Evolutionary conservation across 1,140 invertebrate genomes (phyloP).

Genomic region (Drosophila rufa): DNA sequence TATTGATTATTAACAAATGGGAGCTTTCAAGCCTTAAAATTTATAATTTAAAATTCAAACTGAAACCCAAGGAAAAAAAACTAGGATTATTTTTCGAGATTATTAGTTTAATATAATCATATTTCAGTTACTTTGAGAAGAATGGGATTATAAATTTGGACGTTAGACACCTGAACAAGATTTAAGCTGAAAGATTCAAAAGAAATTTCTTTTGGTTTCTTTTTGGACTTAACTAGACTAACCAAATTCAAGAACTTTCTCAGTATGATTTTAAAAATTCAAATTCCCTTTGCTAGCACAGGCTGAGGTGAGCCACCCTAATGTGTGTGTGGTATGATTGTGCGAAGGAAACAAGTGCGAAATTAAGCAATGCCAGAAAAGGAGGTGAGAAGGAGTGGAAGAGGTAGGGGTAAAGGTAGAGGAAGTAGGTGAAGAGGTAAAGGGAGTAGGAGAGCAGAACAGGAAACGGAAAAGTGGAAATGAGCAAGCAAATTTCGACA

Average conservation of each 20-base stretch:
- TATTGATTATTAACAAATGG: too few relatives aligned
- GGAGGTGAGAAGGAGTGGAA: slow-evolving; percentile 2
- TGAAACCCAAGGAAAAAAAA: too few relatives aligned
- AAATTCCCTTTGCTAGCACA: not conserved
- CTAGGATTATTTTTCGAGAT: too few relatives aligned
- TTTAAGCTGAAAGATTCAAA: too few relatives aligned
- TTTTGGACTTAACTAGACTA: too few relatives aligned
- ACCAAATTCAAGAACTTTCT: not conserved
- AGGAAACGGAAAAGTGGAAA: slow-evolving; percentile 58
- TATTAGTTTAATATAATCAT: too few relatives aligned
- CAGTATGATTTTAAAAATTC: not conserved
- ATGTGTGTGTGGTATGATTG: slow-evolving; percentile 22
- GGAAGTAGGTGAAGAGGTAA: not conserved
- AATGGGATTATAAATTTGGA: too few relatives aligned
- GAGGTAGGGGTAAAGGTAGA: not conserved
- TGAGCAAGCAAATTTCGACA: slow-evolving; percentile 70
- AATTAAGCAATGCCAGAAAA: slow-evolving; percentile 63
- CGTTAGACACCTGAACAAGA: too few relatives aligned
- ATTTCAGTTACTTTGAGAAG: too few relatives aligned
- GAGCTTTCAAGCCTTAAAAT: too few relatives aligned
- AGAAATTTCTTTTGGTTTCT: too few relatives aligned
- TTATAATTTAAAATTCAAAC: too few relatives aligned
- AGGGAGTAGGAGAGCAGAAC: slow-evolving; percentile 4
- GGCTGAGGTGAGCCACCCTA: slow-evolving; percentile 6
- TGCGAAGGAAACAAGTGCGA: slow-evolving; percentile 63